Percentiles rank a stretch among this genome's conserved stretches.
phyloP scores from a whole-genome alignment of 2,888 invertebrate species.

The Cartodere bifasciata region DNA sequence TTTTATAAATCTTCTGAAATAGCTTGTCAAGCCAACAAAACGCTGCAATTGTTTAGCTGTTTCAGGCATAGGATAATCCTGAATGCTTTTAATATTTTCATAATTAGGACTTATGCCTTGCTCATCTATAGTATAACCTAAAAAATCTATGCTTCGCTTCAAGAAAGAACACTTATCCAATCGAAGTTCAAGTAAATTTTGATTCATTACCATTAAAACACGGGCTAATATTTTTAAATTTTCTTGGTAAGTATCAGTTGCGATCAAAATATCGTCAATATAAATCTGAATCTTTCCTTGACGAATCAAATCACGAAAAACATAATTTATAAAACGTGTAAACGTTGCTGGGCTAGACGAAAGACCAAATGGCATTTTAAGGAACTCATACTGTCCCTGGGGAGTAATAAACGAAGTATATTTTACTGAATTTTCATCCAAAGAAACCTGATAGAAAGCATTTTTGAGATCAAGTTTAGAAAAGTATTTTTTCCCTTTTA shows the following conservation, averaged over 20 bases:
- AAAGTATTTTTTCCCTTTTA: constrained; percentile 15
- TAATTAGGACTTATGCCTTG: constrained; percentile 13
- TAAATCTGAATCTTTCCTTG: constrained; percentile 8
- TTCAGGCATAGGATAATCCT: constrained; percentile 17
- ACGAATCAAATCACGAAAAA: constrained; percentile 10
- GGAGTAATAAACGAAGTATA: constrained; percentile 19
- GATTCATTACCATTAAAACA: constrained; percentile 6
- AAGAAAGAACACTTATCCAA: constrained; percentile 19
- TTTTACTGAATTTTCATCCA: constrained; percentile 13
- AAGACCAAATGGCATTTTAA: constrained; percentile 19
- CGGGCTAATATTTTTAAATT: constrained; percentile 8
- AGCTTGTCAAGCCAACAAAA: constrained; percentile 21
- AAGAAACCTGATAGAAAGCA: constrained; percentile 17
- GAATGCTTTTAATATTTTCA: constrained; percentile 12
- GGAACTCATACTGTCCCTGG: constrained; percentile 16
- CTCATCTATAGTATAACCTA: constrained; percentile 19
- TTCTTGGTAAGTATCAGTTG: constrained; percentile 10
- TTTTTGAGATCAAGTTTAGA: constrained; percentile 16
- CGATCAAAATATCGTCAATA: constrained; percentile 11
- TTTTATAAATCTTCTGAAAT: constrained; percentile 21
- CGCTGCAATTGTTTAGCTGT: constrained; percentile 16
- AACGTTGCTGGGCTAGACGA: constrained; percentile 18
- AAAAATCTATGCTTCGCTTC: constrained; percentile 14
- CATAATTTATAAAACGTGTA: constrained; percentile 10
- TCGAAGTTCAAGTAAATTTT: constrained; percentile 5